Evolutionary conservation across 1,140 invertebrate species (phyloP).

Genomic region (Anadara kagoshimensis): DNA sequence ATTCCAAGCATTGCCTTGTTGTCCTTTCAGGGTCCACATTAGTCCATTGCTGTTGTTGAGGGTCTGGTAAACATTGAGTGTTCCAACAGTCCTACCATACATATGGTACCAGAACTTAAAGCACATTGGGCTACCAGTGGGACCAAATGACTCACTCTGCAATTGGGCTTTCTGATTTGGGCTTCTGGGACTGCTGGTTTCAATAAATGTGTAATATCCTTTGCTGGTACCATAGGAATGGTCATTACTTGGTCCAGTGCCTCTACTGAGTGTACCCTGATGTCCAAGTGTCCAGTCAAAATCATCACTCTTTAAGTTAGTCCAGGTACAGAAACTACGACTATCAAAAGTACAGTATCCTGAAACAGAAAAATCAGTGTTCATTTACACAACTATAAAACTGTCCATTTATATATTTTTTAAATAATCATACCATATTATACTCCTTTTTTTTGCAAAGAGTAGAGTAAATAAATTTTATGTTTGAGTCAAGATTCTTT

Average conservation of each 20-base stretch:
- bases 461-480: no score
- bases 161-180: conserved; percentile 49
- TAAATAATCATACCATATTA: no score
- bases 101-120: conserved; percentile 73
- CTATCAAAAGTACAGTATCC: conserved; percentile 61
- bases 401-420: no score
- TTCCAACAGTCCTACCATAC: conserved; percentile 61
- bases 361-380: conserved; percentile 20
- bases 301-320: conserved; percentile 50
- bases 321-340: conserved; percentile 56
- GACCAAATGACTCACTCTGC: conserved; percentile 45
- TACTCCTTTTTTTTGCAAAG: no score
- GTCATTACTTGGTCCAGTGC: conserved; percentile 84
- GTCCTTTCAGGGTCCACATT: conserved; percentile 60
- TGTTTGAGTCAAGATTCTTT: no score
- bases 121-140: conserved; percentile 43
- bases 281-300: conserved; percentile 62
- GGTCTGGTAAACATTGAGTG: conserved; percentile 57
- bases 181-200: conserved; percentile 48
- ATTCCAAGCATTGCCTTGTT: conserved; percentile 65
- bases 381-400: no score
- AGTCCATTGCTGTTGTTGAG: conserved; percentile 6
- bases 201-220: conserved; percentile 58
- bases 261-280: conserved; percentile 73
- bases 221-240: conserved; percentile 77